Evolutionary conservation across 2,888 invertebrate species (phyloP).

Genomic region (Tenthredo amoena): DNA sequence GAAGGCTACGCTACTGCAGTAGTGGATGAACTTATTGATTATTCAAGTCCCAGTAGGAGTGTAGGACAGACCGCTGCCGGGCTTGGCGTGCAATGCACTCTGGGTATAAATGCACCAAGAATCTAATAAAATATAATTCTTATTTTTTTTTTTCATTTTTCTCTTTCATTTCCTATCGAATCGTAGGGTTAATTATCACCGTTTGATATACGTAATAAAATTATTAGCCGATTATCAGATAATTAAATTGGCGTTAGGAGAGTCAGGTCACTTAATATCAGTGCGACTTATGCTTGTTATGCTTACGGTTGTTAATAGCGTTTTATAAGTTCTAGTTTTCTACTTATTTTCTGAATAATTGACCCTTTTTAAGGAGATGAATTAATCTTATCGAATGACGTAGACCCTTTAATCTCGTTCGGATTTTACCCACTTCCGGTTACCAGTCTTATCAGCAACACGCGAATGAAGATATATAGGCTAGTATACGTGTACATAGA

Average conservation of each 20-base stretch:
- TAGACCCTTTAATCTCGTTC: conserved; percentile 2
- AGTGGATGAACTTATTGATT: conserved; percentile 61
- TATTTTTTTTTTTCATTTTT: neutral
- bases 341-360: neutral
- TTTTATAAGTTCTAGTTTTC: neutral
- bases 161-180: neutral
- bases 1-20: conserved; percentile 40
- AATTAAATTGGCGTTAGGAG: neutral
- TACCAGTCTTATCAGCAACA: conserved; percentile 2
- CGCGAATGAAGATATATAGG: neutral
- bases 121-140: neutral
- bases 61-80: conserved; percentile 51
- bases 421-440: neutral
- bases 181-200: neutral
- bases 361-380: neutral
- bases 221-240: neutral
- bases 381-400: conserved; percentile 1
- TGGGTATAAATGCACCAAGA: neutral
- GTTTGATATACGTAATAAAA: neutral
- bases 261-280: neutral
- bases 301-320: neutral
- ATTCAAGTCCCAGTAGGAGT: conserved; percentile 57
- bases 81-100: conserved; percentile 48
- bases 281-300: neutral
- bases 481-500: neutral